Percentiles rank a stretch among this genome's conserved stretches.
Conservation (phyloP, 2,888 invertebrate species). For the Tryphoninae sp. region DNA sequence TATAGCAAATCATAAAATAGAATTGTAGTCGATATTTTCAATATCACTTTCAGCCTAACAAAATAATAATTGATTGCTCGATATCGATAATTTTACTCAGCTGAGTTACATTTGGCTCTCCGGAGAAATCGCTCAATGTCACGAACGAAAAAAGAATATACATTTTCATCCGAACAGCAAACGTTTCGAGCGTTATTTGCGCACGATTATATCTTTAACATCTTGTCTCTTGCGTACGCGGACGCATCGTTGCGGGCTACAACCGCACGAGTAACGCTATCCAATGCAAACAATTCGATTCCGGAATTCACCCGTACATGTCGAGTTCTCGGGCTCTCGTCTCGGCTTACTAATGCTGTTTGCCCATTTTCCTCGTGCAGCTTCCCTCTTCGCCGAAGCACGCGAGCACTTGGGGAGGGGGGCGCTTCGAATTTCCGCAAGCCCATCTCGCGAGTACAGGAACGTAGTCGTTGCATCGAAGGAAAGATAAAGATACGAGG, state of each 20-base stretch:
- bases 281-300: constrained; percentile 60
- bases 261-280: constrained; percentile 26
- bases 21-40: too few relatives aligned
- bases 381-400: neutral
- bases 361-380: constrained; percentile 53
- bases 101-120: too few relatives aligned
- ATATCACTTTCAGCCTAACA: too few relatives aligned
- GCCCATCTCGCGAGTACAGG: neutral
- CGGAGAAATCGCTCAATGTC: neutral
- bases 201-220: constrained; percentile 1
- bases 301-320: constrained; percentile 36
- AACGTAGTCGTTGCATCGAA: neutral
- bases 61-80: too few relatives aligned
- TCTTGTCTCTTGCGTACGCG: constrained; percentile 11
- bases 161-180: neutral
- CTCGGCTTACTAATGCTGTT: constrained; percentile 67
- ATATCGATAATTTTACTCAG: too few relatives aligned
- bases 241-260: constrained; percentile 32
- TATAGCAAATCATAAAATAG: too few relatives aligned
- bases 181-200: constrained; percentile 13
- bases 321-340: constrained; percentile 45
- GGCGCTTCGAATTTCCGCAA: constrained; percentile 24
- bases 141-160: neutral
- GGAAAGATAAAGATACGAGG: constrained; percentile 14
- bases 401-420: neutral